A percentile compares a stretch with the other conserved stretches of the same genome.
phyloP scores from a whole-genome alignment of 1,140 invertebrate genomes.

The Orius insidiosus region DNA sequence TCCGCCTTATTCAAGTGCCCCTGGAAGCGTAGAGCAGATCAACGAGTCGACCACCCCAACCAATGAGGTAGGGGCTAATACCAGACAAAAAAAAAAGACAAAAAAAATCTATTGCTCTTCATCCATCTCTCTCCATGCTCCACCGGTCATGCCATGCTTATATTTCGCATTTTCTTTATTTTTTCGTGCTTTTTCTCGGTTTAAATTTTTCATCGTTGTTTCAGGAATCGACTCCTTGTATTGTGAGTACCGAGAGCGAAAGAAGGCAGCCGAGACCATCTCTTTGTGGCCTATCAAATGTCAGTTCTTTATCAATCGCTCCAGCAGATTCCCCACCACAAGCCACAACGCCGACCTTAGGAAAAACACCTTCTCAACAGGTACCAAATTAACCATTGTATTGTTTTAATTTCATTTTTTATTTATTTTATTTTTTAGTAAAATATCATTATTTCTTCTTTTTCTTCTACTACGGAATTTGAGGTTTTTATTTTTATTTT shows the following conservation, averaged over 20 bases:
- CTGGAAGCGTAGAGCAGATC: conserved; percentile 48
- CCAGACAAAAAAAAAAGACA: conserved; percentile 28
- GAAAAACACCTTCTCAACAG: conserved; percentile 34
- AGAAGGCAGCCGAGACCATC: conserved; percentile 17
- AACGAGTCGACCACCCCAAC: conserved; percentile 25
- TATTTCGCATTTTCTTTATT: neutral
- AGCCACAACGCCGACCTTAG: conserved; percentile 55
- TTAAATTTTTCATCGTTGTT: neutral
- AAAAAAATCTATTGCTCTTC: conserved; percentile 20
- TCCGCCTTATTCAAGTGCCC: conserved; percentile 55
- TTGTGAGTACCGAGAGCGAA: conserved; percentile 17
- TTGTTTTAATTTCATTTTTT: conserved; percentile 15
- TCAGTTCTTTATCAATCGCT: conserved; percentile 21
- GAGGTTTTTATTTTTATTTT: neutral
- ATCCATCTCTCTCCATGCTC: conserved; percentile 16
- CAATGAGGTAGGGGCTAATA: conserved; percentile 21
- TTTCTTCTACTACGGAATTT: no score
- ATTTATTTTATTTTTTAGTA: conserved; percentile 15
- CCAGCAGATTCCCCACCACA: conserved; percentile 53
- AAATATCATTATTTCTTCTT: neutral
- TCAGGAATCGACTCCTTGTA: conserved; percentile 9
- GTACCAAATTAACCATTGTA: conserved; percentile 16
- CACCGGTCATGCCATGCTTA: conserved; percentile 2
- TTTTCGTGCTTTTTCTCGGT: neutral
- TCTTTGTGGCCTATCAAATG: conserved; percentile 16